phyloP scores from a whole-genome alignment of 2,888 invertebrate species.

The Lasioglossum zephyrum region DNA sequence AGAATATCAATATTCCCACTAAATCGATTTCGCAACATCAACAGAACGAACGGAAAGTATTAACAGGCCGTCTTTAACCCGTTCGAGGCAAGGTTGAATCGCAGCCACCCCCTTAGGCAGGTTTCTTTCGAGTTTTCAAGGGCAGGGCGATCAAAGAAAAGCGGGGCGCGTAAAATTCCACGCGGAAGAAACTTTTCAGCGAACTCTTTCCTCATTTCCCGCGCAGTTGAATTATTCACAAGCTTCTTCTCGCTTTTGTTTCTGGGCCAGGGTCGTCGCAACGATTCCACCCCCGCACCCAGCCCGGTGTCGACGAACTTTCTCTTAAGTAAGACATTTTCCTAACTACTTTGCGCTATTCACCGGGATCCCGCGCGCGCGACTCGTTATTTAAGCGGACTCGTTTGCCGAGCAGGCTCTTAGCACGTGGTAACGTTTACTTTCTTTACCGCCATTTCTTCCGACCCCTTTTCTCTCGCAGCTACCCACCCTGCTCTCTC shows the following conservation, averaged over 20 bases:
- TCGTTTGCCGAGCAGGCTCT: constrained; percentile 49
- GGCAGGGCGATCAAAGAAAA: constrained; percentile 60
- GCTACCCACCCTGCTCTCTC: background rate
- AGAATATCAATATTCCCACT: no score
- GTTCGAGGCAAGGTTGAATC: constrained; percentile 44
- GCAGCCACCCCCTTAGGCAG: constrained; percentile 26
- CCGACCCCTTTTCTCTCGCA: background rate
- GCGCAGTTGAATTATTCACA: constrained; percentile 84
- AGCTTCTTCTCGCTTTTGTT: constrained; percentile 83
- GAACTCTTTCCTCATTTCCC: constrained; percentile 84
- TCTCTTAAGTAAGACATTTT: constrained; percentile 75
- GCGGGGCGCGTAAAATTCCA: constrained; percentile 78
- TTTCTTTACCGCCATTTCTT: constrained; percentile 23
- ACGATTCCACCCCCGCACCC: constrained; percentile 65
- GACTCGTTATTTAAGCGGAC: constrained; percentile 62
- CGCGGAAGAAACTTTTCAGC: constrained; percentile 78
- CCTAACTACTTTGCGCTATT: constrained; percentile 72
- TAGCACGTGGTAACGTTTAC: constrained; percentile 52
- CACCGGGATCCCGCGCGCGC: constrained; percentile 50
- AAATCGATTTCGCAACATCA: background rate
- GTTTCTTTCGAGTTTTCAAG: constrained; percentile 53
- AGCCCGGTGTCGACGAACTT: constrained; percentile 68
- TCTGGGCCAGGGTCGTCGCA: constrained; percentile 84
- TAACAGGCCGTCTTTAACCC: constrained; percentile 37
- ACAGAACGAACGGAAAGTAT: background rate